Conservation (phyloP, 2,113 vertebrate species). For the Eulemur rufifrons region DNA sequence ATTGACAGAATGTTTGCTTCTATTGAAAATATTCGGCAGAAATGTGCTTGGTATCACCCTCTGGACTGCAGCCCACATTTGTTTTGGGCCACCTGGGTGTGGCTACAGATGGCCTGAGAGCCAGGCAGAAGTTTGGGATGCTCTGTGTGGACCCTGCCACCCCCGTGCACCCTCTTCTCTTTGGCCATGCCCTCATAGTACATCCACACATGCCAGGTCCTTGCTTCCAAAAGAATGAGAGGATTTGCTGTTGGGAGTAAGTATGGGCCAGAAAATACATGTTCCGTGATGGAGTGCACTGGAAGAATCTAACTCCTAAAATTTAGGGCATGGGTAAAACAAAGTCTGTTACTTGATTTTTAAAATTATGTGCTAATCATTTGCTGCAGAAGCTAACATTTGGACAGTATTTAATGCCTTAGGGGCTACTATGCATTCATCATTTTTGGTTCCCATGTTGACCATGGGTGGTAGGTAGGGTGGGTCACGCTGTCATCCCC, state of each 20-base stretch:
- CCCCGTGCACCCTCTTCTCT: background rate
- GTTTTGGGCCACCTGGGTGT: background rate
- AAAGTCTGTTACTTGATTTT: background rate
- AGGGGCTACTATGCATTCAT: background rate
- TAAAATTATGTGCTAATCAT: background rate
- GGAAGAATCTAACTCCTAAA: background rate
- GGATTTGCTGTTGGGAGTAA: background rate
- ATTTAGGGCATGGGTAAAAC: background rate
- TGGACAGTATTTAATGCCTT: background rate
- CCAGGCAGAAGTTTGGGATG: background rate
- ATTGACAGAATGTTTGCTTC: background rate
- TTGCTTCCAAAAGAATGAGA: background rate
- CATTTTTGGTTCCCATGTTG: background rate
- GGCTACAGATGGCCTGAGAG: slow-evolving; percentile 14
- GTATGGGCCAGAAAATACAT: background rate
- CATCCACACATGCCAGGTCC: background rate
- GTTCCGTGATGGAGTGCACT: background rate
- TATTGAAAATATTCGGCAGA: background rate
- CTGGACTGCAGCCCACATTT: background rate
- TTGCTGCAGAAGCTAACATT: background rate
- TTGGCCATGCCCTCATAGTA: background rate
- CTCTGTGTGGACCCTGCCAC: background rate
- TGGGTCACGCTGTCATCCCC: background rate
- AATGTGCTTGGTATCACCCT: background rate
- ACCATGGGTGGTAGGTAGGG: background rate